Evolutionary conservation across 2,797 vertebrate genomes (phyloP).

Genomic region (Benthosema pterotum): DNA sequence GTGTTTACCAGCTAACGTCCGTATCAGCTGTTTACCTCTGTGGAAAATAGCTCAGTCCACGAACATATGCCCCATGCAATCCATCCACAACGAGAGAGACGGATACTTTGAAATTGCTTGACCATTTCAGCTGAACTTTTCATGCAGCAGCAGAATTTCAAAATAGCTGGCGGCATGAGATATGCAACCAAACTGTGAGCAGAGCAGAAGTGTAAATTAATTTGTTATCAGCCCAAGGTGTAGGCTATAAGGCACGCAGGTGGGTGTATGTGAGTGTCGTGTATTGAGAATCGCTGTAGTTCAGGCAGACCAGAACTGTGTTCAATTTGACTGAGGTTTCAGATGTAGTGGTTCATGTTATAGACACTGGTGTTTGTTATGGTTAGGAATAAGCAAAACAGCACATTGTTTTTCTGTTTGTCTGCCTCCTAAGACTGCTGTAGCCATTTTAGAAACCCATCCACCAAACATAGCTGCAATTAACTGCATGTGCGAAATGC

Average conservation of each 20-base stretch:
- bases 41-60: slow-evolving; percentile 12
- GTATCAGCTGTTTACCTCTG: slow-evolving; percentile 36
- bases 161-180: slow-evolving; percentile 62
- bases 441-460: too few relatives aligned
- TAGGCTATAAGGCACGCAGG: not conserved
- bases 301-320: too few relatives aligned
- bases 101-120: slow-evolving; percentile 62
- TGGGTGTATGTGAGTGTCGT: slow-evolving; percentile 13
- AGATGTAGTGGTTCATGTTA: too few relatives aligned
- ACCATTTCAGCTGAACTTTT: slow-evolving; percentile 57
- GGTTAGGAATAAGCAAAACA: too few relatives aligned
- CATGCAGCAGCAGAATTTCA: slow-evolving; percentile 57
- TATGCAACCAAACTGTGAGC: slow-evolving; percentile 48
- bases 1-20: slow-evolving; percentile 30
- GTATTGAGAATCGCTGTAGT: not conserved
- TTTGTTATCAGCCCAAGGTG: slow-evolving; percentile 42
- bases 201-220: slow-evolving; percentile 43
- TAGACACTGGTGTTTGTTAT: too few relatives aligned
- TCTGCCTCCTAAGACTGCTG: too few relatives aligned
- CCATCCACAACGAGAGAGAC: slow-evolving; percentile 23
- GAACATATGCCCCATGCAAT: slow-evolving; percentile 35
- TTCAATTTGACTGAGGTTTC: too few relatives aligned
- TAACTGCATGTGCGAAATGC: too few relatives aligned
- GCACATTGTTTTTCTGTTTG: too few relatives aligned
- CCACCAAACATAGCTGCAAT: too few relatives aligned